phyloP scores from a whole-genome alignment of 2,797 vertebrate genomes.

The Myotis myotis region DNA sequence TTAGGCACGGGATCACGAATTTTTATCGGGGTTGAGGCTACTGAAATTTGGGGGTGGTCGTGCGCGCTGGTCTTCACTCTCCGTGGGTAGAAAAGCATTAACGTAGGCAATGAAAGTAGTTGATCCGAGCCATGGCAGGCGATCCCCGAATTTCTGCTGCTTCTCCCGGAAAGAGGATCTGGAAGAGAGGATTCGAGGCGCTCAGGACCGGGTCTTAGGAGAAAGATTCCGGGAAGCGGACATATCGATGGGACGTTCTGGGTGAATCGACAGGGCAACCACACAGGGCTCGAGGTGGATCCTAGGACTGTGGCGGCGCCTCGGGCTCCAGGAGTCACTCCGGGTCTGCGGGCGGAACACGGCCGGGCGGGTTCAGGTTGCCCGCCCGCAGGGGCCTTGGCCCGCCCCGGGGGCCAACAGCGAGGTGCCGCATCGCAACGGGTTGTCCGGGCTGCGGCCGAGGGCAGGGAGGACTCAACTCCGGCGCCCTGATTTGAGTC shows the following conservation, averaged over 20 bases:
- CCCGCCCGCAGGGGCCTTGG: not conserved
- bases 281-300: not conserved
- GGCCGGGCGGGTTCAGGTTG: not conserved
- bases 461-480: not conserved
- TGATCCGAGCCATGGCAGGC: not conserved
- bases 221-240: not conserved
- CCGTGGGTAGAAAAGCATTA: not conserved
- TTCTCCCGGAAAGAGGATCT: not conserved
- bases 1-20: not conserved
- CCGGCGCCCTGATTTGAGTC: not conserved
- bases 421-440: not conserved
- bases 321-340: not conserved
- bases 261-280: not conserved
- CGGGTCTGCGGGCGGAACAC: not conserved
- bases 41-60: slow-evolving; percentile 35
- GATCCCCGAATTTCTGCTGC: not conserved
- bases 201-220: not conserved
- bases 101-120: slow-evolving; percentile 6
- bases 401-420: not conserved
- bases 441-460: not conserved
- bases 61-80: not conserved
- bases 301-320: not conserved
- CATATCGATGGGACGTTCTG: not conserved
- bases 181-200: not conserved
- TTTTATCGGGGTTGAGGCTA: not conserved